Evolutionary conservation across 2,888 invertebrate genomes (phyloP).

Genomic region (Drosophila differens): DNA sequence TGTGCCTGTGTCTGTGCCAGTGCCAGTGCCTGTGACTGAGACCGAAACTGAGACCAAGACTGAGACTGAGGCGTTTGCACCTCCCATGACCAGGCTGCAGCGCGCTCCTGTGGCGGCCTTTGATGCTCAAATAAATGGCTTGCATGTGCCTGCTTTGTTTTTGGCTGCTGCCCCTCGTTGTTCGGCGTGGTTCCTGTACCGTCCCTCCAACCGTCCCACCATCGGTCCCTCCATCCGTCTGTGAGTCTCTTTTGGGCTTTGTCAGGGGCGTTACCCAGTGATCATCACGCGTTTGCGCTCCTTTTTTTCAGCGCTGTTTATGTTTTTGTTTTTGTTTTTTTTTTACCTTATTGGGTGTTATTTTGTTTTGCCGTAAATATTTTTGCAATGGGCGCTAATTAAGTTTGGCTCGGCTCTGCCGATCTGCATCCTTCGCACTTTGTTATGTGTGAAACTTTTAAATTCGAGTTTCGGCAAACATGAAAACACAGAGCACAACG

Average conservation of each 20-base stretch:
- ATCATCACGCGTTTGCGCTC: slow-evolving; percentile 84
- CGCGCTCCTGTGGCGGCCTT: slow-evolving; percentile 62
- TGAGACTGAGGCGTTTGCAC: slow-evolving; percentile 70
- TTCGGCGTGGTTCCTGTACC: slow-evolving; percentile 21
- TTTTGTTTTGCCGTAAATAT: slow-evolving; percentile 82
- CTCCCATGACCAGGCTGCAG: slow-evolving; percentile 72
- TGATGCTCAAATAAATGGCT: slow-evolving; percentile 38
- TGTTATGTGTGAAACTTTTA: slow-evolving; percentile 80
- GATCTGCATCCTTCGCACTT: slow-evolving; percentile 80
- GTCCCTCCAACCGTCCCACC: not conserved
- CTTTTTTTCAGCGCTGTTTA: slow-evolving; percentile 23
- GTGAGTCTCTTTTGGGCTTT: slow-evolving; percentile 67
- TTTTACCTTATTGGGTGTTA: slow-evolving; percentile 81
- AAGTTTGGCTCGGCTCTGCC: slow-evolving; percentile 68
- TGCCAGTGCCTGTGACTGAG: not conserved
- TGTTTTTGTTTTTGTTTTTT: slow-evolving; percentile 11
- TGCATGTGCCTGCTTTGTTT: slow-evolving; percentile 42
- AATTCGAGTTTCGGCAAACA: slow-evolving; percentile 74
- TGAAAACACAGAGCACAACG: slow-evolving; percentile 64
- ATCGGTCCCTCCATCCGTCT: slow-evolving; percentile 20
- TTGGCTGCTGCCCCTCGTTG: slow-evolving; percentile 19
- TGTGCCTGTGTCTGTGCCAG: slow-evolving; percentile 1
- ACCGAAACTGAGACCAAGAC: not conserved
- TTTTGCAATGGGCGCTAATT: slow-evolving; percentile 82
- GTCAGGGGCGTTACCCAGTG: slow-evolving; percentile 83